These are phyloP conservation scores for Gonatopus flavifemur DNA, from an alignment of 1,140 invertebrate genomes.

Conservation along the genomic window DNA sequence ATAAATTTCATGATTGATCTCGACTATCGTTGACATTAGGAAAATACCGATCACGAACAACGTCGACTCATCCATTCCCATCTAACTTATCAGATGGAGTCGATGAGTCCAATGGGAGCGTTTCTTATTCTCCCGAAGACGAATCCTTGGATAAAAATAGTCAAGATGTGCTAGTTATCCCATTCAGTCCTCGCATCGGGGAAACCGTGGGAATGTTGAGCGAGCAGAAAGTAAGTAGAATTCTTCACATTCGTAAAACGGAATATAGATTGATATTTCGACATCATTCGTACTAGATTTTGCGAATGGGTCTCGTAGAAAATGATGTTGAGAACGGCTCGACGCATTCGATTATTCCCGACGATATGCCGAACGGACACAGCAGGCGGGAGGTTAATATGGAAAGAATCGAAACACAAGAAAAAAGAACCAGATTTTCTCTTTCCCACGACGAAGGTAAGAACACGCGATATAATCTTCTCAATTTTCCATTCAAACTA, in stretches of 20 bases:
- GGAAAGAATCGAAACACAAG: constrained; percentile 59
- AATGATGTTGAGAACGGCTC: constrained; percentile 37
- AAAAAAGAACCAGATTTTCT: constrained; percentile 72
- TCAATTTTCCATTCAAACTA: constrained; percentile 9
- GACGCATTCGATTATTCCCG: constrained; percentile 43
- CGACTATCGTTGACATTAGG: constrained; percentile 19
- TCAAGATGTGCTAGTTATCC: constrained; percentile 69
- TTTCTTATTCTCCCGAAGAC: constrained; percentile 46
- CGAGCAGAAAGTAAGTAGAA: constrained; percentile 67
- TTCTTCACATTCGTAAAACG: not conserved
- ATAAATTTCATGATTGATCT: not conserved
- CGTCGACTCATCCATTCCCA: constrained; percentile 35
- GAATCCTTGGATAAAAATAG: constrained; percentile 41
- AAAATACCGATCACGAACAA: constrained; percentile 31
- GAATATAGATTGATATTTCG: no score
- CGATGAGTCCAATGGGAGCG: constrained; percentile 48
- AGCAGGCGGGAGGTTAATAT: constrained; percentile 37
- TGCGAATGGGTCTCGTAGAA: constrained; percentile 55
- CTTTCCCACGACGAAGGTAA: constrained; percentile 84
- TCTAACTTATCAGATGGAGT: constrained; percentile 40
- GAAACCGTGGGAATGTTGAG: constrained; percentile 71
- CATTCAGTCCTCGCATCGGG: constrained; percentile 59
- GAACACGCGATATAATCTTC: no score
- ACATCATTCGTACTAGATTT: constrained; percentile 35
- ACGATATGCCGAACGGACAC: constrained; percentile 43